Evolutionary conservation across 2,888 invertebrate genomes (phyloP).

Genomic region (Tanytarsus gracilentus): DNA sequence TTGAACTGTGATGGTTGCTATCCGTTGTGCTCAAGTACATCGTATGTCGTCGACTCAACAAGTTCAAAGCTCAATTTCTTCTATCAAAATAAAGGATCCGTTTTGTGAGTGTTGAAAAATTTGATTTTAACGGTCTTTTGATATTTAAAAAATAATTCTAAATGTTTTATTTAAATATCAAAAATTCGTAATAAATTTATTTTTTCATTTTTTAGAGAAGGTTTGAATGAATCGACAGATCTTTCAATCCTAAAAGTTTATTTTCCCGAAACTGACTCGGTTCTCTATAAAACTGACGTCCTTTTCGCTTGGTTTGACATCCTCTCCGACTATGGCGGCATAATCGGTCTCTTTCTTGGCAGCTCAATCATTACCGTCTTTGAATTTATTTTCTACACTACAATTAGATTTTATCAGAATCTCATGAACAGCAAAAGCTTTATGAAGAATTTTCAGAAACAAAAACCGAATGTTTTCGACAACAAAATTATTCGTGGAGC

Average conservation of each 20-base stretch:
- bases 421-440: conserved; percentile 8
- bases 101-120: not conserved
- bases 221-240: conserved; percentile 25
- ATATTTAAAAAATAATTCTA: not conserved
- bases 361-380: conserved; percentile 47
- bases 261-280: conserved; percentile 36
- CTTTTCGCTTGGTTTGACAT: conserved; percentile 51
- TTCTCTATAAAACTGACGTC: conserved; percentile 47
- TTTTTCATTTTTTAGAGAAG: conserved; percentile 4
- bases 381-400: conserved; percentile 49
- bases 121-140: not conserved
- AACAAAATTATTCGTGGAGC: not conserved
- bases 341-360: conserved; percentile 40
- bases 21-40: conserved; percentile 46
- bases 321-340: conserved; percentile 44
- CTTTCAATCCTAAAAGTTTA: conserved; percentile 31
- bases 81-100: conserved; percentile 5
- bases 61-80: conserved; percentile 19
- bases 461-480: not conserved
- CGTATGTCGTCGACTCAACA: conserved; percentile 41
- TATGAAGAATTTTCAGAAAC: conserved; percentile 3
- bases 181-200: not conserved
- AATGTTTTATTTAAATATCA: not conserved
- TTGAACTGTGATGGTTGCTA: conserved; percentile 45
- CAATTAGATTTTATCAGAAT: conserved; percentile 38